These are phyloP conservation scores for Caenorhabditis sp. DNA, from an alignment of 2,888 invertebrate genomes.

Conservation along the genomic window DNA sequence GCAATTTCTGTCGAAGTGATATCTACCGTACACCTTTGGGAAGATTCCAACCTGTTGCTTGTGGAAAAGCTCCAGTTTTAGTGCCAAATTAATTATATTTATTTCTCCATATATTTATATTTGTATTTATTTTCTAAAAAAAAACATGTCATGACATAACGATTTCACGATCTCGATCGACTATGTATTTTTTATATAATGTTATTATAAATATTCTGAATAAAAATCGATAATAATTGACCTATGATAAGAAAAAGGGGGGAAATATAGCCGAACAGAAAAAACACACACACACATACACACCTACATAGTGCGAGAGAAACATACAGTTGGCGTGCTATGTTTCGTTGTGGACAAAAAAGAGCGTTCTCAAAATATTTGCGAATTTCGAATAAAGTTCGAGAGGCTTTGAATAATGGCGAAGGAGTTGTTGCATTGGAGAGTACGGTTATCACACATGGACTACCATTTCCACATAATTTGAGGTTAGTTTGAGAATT, in stretches of 20 bases:
- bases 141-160: slow-evolving; percentile 25
- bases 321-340: slow-evolving; percentile 12
- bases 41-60: slow-evolving; percentile 42
- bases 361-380: slow-evolving; percentile 39
- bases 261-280: neutral
- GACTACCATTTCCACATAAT: slow-evolving; percentile 93
- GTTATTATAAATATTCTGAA: neutral
- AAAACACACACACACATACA: neutral
- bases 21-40: slow-evolving; percentile 54
- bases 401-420: slow-evolving; percentile 45
- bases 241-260: neutral
- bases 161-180: slow-evolving; percentile 42
- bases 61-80: slow-evolving; percentile 40
- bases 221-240: neutral
- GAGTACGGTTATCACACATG: slow-evolving; percentile 96
- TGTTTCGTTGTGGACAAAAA: slow-evolving; percentile 13
- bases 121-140: neutral
- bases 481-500: no score
- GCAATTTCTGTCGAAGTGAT: slow-evolving; percentile 62
- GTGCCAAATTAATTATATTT: slow-evolving; percentile 29
- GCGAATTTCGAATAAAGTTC: slow-evolving; percentile 41
- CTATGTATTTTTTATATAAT: slow-evolving; percentile 3
- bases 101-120: slow-evolving; percentile 4
- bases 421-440: slow-evolving; percentile 85
- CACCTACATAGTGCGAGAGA: no score